A percentile compares a stretch with the other conserved stretches of the same genome.
Evolutionary conservation across 2,113 vertebrate species (phyloP).

Genomic region (Brienomyrus brachyistius): DNA sequence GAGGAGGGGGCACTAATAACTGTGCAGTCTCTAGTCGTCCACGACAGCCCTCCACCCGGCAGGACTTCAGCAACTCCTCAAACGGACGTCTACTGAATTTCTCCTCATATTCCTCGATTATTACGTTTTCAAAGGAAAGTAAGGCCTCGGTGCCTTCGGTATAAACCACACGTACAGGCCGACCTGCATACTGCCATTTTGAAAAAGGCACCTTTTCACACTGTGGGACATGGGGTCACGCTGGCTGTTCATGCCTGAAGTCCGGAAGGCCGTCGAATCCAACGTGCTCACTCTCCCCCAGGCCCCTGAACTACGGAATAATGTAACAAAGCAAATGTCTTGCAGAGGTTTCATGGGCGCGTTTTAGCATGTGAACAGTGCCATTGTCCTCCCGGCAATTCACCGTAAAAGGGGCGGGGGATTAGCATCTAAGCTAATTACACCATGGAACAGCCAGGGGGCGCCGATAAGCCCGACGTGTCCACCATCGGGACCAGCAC

Average conservation of each 20-base stretch:
- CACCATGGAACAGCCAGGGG: background rate
- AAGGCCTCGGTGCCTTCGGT: background rate
- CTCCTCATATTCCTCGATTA: background rate
- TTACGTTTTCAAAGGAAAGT: background rate
- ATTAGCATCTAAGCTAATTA: background rate
- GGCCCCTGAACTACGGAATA: background rate
- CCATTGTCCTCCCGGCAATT: background rate
- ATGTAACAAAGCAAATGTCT: background rate
- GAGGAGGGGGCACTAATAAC: background rate
- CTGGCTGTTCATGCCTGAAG: background rate
- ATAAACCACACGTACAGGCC: background rate
- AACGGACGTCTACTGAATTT: background rate
- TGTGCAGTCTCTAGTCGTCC: background rate
- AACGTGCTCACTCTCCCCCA: background rate
- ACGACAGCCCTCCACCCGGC: background rate
- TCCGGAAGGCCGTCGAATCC: background rate
- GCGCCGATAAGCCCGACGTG: background rate
- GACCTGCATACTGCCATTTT: background rate
- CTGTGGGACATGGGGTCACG: background rate
- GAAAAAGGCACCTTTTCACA: background rate
- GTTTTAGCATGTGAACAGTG: background rate
- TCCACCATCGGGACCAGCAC: background rate
- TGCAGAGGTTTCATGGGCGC: background rate
- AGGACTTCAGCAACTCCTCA: background rate
- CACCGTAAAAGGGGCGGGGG: background rate